phyloP scores from a whole-genome alignment of 2,888 invertebrate genomes.

The Sisyra nigra region DNA sequence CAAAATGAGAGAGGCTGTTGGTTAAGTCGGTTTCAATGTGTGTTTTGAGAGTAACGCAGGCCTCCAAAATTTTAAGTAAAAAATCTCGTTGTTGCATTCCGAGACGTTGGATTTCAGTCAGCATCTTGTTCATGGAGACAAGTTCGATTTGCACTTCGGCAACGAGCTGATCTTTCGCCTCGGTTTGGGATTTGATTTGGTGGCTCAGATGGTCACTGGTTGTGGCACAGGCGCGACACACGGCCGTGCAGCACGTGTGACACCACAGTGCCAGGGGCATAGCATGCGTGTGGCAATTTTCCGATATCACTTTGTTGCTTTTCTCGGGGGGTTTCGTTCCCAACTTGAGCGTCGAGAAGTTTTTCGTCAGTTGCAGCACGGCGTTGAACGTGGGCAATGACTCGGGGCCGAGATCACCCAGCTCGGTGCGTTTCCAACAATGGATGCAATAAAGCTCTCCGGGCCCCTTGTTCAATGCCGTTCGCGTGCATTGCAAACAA shows the following conservation, averaged over 20 bases:
- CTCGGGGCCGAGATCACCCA: slow-evolving; percentile 49
- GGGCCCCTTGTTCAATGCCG: slow-evolving; percentile 46
- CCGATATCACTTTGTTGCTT: slow-evolving; percentile 27
- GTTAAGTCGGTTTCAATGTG: slow-evolving; percentile 60
- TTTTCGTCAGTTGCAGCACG: slow-evolving; percentile 47
- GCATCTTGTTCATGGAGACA: slow-evolving; percentile 48
- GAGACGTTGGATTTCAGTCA: slow-evolving; percentile 52
- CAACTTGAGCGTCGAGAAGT: slow-evolving; percentile 39
- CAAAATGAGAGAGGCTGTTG: slow-evolving; percentile 46
- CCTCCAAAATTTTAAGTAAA: slow-evolving; percentile 53
- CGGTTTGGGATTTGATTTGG: slow-evolving; percentile 47
- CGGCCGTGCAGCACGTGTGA: slow-evolving; percentile 41
- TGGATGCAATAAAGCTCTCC: slow-evolving; percentile 49
- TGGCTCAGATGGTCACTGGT: slow-evolving; percentile 48
- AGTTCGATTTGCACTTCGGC: slow-evolving; percentile 49
- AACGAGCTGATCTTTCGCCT: slow-evolving; percentile 48
- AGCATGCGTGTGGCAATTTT: slow-evolving; percentile 54
- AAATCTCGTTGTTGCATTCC: slow-evolving; percentile 55
- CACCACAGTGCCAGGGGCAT: slow-evolving; percentile 61
- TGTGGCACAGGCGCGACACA: slow-evolving; percentile 51
- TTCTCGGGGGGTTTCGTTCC: slow-evolving; percentile 29
- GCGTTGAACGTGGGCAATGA: slow-evolving; percentile 51
- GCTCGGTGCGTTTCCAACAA: slow-evolving; percentile 58
- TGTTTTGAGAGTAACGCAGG: slow-evolving; percentile 55
- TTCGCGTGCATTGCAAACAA: slow-evolving; percentile 57